Evolutionary conservation across 2,888 invertebrate species (phyloP).

Genomic region (Epirrhoe tristata): DNA sequence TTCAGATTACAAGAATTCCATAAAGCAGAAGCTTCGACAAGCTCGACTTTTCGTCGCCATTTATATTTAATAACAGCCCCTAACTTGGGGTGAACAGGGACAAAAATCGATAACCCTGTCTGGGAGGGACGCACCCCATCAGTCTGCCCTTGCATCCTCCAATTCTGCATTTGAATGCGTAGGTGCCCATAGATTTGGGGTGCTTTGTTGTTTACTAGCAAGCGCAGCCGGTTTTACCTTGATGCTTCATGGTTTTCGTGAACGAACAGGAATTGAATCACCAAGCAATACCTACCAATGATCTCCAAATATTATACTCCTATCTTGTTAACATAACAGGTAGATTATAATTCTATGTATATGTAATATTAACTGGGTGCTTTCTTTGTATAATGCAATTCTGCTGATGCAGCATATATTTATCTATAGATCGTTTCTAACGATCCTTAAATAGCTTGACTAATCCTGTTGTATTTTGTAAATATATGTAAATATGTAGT

Average conservation of each 20-base stretch:
- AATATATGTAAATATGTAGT: too few species aligned
- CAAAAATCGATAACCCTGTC: conserved; percentile 78
- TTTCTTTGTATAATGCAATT: too few species aligned
- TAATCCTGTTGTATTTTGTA: too few species aligned
- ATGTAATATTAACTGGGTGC: too few species aligned
- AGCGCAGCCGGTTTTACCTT: conserved; percentile 2
- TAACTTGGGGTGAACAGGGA: conserved; percentile 62
- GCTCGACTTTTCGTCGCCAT: conserved; percentile 66
- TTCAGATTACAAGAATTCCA: not conserved
- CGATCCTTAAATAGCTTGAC: too few species aligned
- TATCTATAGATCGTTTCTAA: too few species aligned
- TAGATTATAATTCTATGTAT: too few species aligned
- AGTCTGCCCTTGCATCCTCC: conserved; percentile 37
- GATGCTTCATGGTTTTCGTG: not conserved
- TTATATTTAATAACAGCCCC: conserved; percentile 78
- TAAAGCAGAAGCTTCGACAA: conserved; percentile 12
- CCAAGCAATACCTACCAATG: too few species aligned
- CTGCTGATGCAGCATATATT: too few species aligned
- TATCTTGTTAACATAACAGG: too few species aligned
- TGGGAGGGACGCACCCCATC: conserved; percentile 68
- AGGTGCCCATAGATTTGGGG: conserved; percentile 29
- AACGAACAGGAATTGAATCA: too few species aligned
- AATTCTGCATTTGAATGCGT: conserved; percentile 40
- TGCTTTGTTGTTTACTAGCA: conserved; percentile 32
- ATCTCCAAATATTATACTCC: too few species aligned